Base-by-base conservation (phyloP, 2,888 invertebrate genomes). In the Amphipyra tragopoginis region DNA sequence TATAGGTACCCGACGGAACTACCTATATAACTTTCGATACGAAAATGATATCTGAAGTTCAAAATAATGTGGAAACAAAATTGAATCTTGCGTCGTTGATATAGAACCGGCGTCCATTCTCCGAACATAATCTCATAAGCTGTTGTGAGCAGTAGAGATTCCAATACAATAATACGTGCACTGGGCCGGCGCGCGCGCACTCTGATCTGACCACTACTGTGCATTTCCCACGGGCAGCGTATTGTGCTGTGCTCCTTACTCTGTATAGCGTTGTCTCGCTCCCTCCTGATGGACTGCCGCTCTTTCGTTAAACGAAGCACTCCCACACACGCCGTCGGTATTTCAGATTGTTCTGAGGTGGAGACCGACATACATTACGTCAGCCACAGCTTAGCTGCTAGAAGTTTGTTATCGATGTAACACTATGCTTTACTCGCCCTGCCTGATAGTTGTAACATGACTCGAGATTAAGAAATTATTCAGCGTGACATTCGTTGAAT, bases 151-250 rank as follows among this genome's bases (percentile, higher is more conserved):
- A 78, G 79, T 75, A 79, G 79, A 90, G 92, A 89, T 89, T 89
- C 88, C 89, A 90, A 91, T 92, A 93, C 94, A 93, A 94, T 94
- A 94, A 93, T 93, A 93, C 93, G 93, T 93, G 93, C 94, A 93
- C 90, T 92, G 94, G 94, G 93, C 91, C 92, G 93, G 93, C 94
- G 95, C 93, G 93, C 94, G 93, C 93, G 93, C 92, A 87, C 87
- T 90, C 92, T 91, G 92, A 90, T 93, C 94, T 93, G 94, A 93
- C 94, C 94, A 94, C 95, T 95, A 94, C 95, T 95, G 95, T 95
- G 94, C 95, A 95, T 93, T 95, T 95, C 95, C 95, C 95, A 95
- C 95, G 95, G 92, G 91, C 91, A 90, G 89, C 87, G 87, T 87
- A 84, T 82, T 85, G 75, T 66, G 75, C 86, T 71, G 79, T 82